Evolutionary conservation across 53 echinoderm and acorn worm species (phyloP).

Genomic region (Holothuria leucospilota): DNA sequence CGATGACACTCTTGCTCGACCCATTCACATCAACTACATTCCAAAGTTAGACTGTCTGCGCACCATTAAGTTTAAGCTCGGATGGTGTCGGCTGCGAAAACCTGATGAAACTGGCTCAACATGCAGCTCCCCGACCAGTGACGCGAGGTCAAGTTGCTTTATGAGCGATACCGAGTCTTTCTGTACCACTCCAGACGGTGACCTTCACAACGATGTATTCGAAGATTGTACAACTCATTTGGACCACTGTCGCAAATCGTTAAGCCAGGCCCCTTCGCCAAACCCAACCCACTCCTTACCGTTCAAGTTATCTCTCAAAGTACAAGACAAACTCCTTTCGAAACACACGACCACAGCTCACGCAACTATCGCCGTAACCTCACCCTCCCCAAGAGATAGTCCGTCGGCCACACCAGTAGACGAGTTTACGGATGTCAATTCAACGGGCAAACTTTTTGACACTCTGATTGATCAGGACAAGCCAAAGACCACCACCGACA

Average conservation of each 20-base stretch:
- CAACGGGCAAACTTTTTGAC: slow-evolving; percentile 32
- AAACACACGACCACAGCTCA: background rate
- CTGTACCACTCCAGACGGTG: slow-evolving; percentile 35
- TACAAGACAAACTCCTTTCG: slow-evolving; percentile 22
- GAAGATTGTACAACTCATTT: slow-evolving; percentile 8
- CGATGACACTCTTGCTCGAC: background rate
- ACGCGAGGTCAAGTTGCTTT: slow-evolving; percentile 34
- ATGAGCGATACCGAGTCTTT: slow-evolving; percentile 55
- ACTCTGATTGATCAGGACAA: background rate
- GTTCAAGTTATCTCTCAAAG: slow-evolving; percentile 43
- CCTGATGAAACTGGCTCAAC: slow-evolving; percentile 26
- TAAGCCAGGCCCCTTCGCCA: background rate
- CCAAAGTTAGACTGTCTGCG: slow-evolving; percentile 82
- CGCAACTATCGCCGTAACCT: background rate
- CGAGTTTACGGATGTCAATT: background rate
- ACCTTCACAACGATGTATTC: slow-evolving; percentile 46
- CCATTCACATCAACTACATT: slow-evolving; percentile 30
- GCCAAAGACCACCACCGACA: background rate
- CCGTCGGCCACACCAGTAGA: background rate
- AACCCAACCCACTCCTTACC: slow-evolving; percentile 17
- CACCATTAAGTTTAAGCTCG: slow-evolving; percentile 84
- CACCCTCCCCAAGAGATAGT: background rate
- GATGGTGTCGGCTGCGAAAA: slow-evolving; percentile 68
- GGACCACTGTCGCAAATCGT: background rate
- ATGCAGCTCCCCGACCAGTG: slow-evolving; percentile 47